A percentile compares a stretch with the other conserved stretches of the same genome.
phyloP scores from a whole-genome alignment of 2,797 vertebrate species.

The Sebastes kiyomatsui region DNA sequence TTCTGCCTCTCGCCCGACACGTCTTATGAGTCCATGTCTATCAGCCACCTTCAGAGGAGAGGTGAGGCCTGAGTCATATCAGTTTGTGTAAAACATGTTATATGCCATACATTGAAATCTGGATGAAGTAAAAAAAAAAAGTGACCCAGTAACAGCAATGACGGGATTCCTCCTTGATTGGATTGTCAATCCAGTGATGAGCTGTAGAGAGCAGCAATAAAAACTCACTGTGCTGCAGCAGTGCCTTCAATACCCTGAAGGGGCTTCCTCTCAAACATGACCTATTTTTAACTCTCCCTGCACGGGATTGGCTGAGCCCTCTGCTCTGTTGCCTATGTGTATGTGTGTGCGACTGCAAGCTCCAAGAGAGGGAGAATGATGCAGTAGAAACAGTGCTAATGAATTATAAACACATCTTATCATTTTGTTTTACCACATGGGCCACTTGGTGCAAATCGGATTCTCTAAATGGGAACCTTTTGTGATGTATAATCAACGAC shows the following conservation, averaged over 20 bases:
- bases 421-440: slow-evolving; percentile 24
- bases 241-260: slow-evolving; percentile 80
- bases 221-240: slow-evolving; percentile 68
- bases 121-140: neutral
- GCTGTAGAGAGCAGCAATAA: slow-evolving; percentile 54
- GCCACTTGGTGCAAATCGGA: slow-evolving; percentile 10
- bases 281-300: slow-evolving; percentile 85
- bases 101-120: neutral
- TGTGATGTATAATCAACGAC: neutral
- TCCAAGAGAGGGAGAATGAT: slow-evolving; percentile 40
- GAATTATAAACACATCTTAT: slow-evolving; percentile 39
- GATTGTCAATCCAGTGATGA: slow-evolving; percentile 37
- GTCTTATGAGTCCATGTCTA: slow-evolving; percentile 89
- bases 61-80: slow-evolving; percentile 74
- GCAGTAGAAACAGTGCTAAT: slow-evolving; percentile 43
- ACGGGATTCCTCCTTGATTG: slow-evolving; percentile 14
- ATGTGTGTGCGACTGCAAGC: slow-evolving; percentile 44
- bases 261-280: slow-evolving; percentile 83
- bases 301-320: slow-evolving; percentile 78
- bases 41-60: slow-evolving; percentile 93
- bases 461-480: slow-evolving; percentile 19
- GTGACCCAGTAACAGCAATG: neutral
- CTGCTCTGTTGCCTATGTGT: slow-evolving; percentile 69
- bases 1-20: slow-evolving; percentile 91
- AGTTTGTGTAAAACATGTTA: neutral